A percentile compares a stretch with the other conserved stretches of the same genome.
phyloP scores from a whole-genome alignment of 2,888 invertebrate genomes.

The Zonitis immaculata region DNA sequence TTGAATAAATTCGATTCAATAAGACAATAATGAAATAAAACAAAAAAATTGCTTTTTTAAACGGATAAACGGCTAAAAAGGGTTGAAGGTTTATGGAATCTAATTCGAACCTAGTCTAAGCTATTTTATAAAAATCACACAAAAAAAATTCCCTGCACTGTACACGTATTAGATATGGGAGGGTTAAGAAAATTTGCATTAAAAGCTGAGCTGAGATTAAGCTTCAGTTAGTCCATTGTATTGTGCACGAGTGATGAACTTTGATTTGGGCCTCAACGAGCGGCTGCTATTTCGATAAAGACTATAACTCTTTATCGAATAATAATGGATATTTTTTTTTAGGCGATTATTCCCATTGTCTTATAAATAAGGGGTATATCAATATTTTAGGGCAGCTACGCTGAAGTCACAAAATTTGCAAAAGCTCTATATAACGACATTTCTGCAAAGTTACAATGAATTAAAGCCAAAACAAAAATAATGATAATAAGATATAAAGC shows the following conservation, averaged over 20 bases:
- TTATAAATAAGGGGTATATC: no score
- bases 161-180: constrained; percentile 47
- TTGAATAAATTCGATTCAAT: constrained; percentile 23
- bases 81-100: constrained; percentile 9
- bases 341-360: no score
- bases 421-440: background rate
- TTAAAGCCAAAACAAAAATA: background rate
- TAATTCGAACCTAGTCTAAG: constrained; percentile 39
- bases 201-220: constrained; percentile 52
- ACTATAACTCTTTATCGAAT: background rate
- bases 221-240: constrained; percentile 51
- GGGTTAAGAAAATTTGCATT: constrained; percentile 48
- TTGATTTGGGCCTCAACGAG: constrained; percentile 42
- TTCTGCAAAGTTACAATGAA: background rate
- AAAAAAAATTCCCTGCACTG: constrained; percentile 42
- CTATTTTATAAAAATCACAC: constrained; percentile 43
- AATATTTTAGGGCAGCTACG: background rate
- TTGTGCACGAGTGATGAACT: constrained; percentile 50
- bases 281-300: constrained; percentile 20
- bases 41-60: background rate
- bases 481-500: background rate
- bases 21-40: constrained; percentile 29
- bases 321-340: no score
- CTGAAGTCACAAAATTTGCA: background rate
- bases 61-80: constrained; percentile 31